Evolutionary conservation across 2,797 vertebrate species (phyloP).

Genomic region (Myotis pilosus): DNA sequence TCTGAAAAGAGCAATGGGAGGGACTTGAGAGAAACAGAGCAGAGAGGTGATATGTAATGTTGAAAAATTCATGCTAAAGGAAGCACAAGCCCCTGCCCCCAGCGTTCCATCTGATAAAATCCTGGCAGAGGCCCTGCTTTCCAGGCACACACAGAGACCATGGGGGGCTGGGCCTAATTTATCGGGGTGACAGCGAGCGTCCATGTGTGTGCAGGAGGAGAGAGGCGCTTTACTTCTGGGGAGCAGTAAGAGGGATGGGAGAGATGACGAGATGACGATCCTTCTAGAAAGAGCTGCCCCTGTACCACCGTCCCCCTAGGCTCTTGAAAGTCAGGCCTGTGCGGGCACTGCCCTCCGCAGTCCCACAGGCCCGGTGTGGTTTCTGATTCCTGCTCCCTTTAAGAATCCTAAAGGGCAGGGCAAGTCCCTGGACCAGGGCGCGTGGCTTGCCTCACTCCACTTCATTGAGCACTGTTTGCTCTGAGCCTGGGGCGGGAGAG

Average conservation of each 20-base stretch:
- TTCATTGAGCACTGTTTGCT: background rate
- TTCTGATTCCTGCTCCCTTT: background rate
- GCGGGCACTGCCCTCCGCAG: background rate
- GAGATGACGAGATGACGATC: background rate
- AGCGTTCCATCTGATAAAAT: conserved; percentile 69
- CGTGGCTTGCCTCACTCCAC: background rate
- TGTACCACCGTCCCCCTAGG: accelerated
- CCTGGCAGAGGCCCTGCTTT: conserved; percentile 63
- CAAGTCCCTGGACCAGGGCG: background rate
- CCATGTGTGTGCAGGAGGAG: background rate
- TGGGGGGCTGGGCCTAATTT: conserved; percentile 67
- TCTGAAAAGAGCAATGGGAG: conserved; percentile 30
- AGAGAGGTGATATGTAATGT: background rate
- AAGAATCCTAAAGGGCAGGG: background rate
- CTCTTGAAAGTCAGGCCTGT: background rate
- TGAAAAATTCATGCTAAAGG: conserved; percentile 36
- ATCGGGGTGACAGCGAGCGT: conserved; percentile 62
- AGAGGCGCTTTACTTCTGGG: conserved; percentile 66
- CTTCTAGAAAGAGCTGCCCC: background rate
- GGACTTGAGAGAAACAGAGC: conserved; percentile 26
- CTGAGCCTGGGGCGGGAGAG: background rate
- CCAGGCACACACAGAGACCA: conserved; percentile 53
- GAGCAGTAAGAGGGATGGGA: conserved; percentile 16
- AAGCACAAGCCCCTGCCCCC: background rate
- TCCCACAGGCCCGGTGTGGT: background rate